Evolutionary conservation across 2,888 invertebrate genomes (phyloP), one percentile per base, ranked within the genome.

Genomic region (Maniola hyperantus): DNA sequence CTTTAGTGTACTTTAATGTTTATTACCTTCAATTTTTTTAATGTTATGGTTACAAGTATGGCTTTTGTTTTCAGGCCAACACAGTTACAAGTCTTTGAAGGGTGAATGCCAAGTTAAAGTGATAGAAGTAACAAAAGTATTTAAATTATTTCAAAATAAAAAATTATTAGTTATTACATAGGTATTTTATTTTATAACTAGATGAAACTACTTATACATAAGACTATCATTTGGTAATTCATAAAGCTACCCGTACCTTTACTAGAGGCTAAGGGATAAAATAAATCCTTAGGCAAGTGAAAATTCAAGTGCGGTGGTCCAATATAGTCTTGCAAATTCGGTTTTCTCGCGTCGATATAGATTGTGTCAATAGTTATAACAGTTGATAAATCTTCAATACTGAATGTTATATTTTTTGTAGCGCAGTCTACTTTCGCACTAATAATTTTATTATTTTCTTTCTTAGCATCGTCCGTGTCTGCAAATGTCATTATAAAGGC

Each of bases 221-320:
- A 62, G 50, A 75, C 42, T 58, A 71, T 67, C 58, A 71, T 59
- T 54, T 72, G 65, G 57, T 57, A 53, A 51, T 59, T 55, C 11
- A n/a, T 48, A 18, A n/a, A 33, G 51, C 55, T 74, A 67, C 72
- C 76, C 10, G 11, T 11, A 39, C 39, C 10, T 65, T 76, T 76
- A 72, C 82, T 89, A 42, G 83, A 83, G 64, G 93, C 83, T 74
- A 95, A 95, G 0, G 96, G 96, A 78, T 96, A 95, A 82, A 96
- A 96, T 81, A 96, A 96, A 81, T 96, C 95, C 72, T 93, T 92
- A 1, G 96, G 96, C 64, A 96, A 88, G 80, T 93, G 92, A 67
- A 95, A 92, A 75, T 95, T 93, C 66, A 96, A 89, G 68, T 94
- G 93, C 18, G 96, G 95, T 67, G 94, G 93, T 65, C 93, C 93